Base-by-base conservation (phyloP, 2,113 vertebrate genomes). In the Puma concolor region DNA sequence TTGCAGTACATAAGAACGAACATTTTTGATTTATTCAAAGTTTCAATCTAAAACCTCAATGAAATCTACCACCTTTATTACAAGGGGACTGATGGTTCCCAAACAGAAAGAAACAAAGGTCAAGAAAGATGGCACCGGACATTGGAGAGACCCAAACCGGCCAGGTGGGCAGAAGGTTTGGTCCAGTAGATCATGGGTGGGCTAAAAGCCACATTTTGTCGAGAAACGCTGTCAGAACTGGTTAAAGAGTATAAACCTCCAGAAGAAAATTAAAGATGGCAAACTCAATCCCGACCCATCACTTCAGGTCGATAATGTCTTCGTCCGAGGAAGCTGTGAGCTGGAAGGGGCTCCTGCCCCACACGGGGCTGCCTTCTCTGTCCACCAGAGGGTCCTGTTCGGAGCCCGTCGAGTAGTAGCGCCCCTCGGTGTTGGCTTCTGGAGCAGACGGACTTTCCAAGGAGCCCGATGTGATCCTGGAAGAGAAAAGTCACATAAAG, bases 231-330 rank as follows among this genome's bases (percentile, higher is more conserved):
- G 33, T 98, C 71, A 83, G 93, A 96, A 98, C 94, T 94, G 98
- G 98, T 96, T 94, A 88, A 10, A 95, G 93, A 97, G 97, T 97
- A 96, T 69, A 98, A 96, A 97, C 94, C 93, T 88, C 97, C 95
- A 54, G 98, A 98, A 98, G 94, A 98, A 98, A 98, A 96, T 27
- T 74, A 95, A 92, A 94, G 95, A 91, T 52, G 97, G 96, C 41
- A 36, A 95, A 84, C 91, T 72, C n/a, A 88, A 97, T 98, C 90
- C 17, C 91, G 98, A 99, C 98, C 99, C 98, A 98, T 99, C 99
- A 99, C 98, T 99, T 99, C 97, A 99, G 99, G 98, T 99, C 99
- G 98, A 99, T 98, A 95, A 99, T 97, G 94, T 99, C 99, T 98
- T 99, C 99, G 66, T 99, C 99, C 1, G 99, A 99, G 91, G 99